Percentiles rank a stretch among this genome's conserved stretches.
These are phyloP conservation scores for Phodopus roborovskii DNA, from an alignment of 2,113 vertebrate species.

Conservation along the genomic window DNA sequence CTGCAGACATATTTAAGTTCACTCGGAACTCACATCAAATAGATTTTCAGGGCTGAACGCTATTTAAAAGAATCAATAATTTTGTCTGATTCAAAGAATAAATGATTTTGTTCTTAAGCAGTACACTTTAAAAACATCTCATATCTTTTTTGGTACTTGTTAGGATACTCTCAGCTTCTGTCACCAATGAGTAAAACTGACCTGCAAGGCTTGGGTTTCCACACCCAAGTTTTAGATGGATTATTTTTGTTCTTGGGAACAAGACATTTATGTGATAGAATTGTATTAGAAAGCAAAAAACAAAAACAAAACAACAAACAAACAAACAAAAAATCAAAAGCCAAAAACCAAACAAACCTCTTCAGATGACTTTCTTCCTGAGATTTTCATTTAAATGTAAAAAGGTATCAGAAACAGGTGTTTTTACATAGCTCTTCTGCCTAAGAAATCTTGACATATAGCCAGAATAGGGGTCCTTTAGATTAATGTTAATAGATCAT, in stretches of 20 bases:
- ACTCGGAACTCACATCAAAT: neutral
- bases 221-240: conserved; percentile 4
- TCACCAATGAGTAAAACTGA: neutral
- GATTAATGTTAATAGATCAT: neutral
- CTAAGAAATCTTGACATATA: neutral
- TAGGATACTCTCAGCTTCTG: neutral
- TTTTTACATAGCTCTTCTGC: neutral
- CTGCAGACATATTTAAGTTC: neutral
- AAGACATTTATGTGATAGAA: conserved; percentile 17
- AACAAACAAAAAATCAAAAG: no score
- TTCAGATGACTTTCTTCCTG: neutral
- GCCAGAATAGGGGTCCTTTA: neutral
- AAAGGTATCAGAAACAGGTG: neutral
- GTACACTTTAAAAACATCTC: neutral
- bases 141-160: neutral
- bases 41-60: neutral
- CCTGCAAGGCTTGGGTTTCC: neutral
- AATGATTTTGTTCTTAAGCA: conserved; percentile 11
- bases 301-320: no score
- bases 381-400: conserved; percentile 45
- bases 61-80: conserved; percentile 18
- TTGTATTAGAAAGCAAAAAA: neutral
- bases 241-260: neutral
- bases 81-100: neutral
- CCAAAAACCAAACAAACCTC: neutral